These are phyloP conservation scores for Aphrophora alni DNA, from an alignment of 2,888 invertebrate genomes.

Conservation along the genomic window DNA sequence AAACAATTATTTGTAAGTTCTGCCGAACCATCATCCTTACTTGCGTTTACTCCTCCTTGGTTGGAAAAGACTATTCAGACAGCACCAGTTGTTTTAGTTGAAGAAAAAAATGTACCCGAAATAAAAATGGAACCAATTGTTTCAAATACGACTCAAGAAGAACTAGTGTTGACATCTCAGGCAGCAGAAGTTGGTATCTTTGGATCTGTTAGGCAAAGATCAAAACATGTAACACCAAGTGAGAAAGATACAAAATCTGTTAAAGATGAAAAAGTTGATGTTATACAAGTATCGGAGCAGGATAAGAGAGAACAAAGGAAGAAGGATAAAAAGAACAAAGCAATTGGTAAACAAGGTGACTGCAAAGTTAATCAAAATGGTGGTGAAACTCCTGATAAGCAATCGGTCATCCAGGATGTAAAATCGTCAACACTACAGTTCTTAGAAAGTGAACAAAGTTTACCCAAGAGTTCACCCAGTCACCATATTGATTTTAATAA, in stretches of 20 bases:
- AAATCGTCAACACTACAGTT: too few species aligned
- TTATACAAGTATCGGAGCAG: neutral
- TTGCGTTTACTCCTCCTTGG: conserved; percentile 36
- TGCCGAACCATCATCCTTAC: conserved; percentile 23
- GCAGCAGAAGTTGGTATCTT: conserved; percentile 39
- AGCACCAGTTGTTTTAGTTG: neutral
- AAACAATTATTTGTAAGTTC: neutral
- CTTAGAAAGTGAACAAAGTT: too few species aligned
- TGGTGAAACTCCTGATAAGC: too few species aligned
- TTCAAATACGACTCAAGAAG: neutral
- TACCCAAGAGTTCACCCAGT: too few species aligned
- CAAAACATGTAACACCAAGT: neutral
- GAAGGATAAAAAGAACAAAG: neutral
- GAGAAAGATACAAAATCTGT: neutral
- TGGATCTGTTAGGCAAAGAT: conserved; percentile 38
- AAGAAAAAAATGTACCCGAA: neutral
- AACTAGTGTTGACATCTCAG: conserved; percentile 6
- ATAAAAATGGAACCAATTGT: neutral
- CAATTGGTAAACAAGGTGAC: too few species aligned
- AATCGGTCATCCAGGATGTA: too few species aligned
- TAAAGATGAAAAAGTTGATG: neutral
- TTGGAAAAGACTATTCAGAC: conserved; percentile 27
- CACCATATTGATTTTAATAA: too few species aligned
- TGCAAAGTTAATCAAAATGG: too few species aligned
- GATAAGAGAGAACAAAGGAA: conserved; percentile 17